Evolutionary conservation across 2,113 vertebrate species (phyloP), one percentile per base, ranked within the genome.

Genomic region (Sitta europaea): DNA sequence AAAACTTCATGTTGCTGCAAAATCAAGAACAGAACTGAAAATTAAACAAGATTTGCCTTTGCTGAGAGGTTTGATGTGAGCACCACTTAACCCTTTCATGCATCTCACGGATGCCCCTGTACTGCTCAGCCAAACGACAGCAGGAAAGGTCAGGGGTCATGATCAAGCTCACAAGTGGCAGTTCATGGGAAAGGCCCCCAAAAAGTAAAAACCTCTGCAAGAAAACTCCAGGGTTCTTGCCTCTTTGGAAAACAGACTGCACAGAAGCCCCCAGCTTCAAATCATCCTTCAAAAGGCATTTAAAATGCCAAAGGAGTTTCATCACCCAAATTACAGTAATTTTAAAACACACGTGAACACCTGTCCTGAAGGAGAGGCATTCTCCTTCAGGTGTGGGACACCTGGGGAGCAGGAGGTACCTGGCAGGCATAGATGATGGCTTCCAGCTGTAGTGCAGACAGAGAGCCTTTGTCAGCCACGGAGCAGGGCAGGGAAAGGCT

Each of bases 391-490:
- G 38, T 2, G 5, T 6, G 20, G 23, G 66, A n/a, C 35, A 23
- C 23, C 45, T 5, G 84, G 17, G 27, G 42, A 24, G 67, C 65
- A 71, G 74, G 38, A 23, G 70, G 7, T 98, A 99, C 99, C 99
- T 99, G 99, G 97, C 99, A 99, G 94, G 99, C 99, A 0, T 99
- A 99, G 80, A 99, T 98, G 96, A 99, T 99, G 72, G 99, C 99
- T 96, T 99, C 99, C 72, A 99, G 98, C 98, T 99, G 99, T 91
- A 99, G 98, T 63, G 99, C 99, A 5, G 99, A 99, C 82, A 99
- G 98, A 23, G 97, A 95, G 29, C 98, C 98, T 1, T 83, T 97
- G 88, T 98, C 98, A 2, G 98, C 98, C 42, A 98, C 98, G 0
- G 93, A 66, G 57, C 95, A 42, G 0, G 99, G 98, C 90, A 99